These are phyloP conservation scores for Eubasilissa regina DNA, from an alignment of 1,140 invertebrate species.

Conservation along the genomic window DNA sequence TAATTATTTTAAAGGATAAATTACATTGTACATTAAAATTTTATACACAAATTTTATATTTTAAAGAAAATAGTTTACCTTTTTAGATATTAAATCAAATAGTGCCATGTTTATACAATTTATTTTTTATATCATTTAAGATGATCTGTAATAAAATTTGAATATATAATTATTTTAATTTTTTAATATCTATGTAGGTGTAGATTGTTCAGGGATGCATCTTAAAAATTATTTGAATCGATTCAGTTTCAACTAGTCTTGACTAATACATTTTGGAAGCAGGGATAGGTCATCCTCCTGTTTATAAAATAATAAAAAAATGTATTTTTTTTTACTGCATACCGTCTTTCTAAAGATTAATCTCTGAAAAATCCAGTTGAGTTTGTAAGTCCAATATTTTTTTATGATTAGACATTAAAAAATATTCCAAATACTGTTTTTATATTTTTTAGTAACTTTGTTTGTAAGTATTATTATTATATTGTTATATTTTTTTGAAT, in stretches of 20 bases:
- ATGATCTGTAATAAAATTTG: background rate
- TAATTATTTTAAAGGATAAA: background rate
- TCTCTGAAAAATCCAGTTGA: no score
- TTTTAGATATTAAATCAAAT: slow-evolving; percentile 24
- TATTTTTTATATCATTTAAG: background rate
- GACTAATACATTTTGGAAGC: no score
- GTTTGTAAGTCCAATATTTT: slow-evolving; percentile 1
- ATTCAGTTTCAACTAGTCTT: no score
- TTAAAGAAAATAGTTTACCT: slow-evolving; percentile 3
- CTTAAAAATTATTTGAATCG: no score
- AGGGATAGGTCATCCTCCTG: no score
- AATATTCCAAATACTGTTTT: slow-evolving; percentile 32
- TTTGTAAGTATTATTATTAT: slow-evolving; percentile 16
- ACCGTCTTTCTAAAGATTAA: no score
- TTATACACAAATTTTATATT: slow-evolving; percentile 18
- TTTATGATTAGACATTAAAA: slow-evolving; percentile 9
- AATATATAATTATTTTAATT: background rate
- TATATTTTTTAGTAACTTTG: slow-evolving; percentile 21
- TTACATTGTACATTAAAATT: slow-evolving; percentile 22
- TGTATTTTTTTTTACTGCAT: no score
- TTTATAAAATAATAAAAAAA: no score
- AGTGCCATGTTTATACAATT: slow-evolving; percentile 35
- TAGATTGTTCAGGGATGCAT: background rate
- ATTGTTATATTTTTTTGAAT: background rate
- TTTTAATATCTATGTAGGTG: background rate